Conservation (phyloP, 2,888 invertebrate genomes). For the Rhopalosiphum nymphaeae region DNA sequence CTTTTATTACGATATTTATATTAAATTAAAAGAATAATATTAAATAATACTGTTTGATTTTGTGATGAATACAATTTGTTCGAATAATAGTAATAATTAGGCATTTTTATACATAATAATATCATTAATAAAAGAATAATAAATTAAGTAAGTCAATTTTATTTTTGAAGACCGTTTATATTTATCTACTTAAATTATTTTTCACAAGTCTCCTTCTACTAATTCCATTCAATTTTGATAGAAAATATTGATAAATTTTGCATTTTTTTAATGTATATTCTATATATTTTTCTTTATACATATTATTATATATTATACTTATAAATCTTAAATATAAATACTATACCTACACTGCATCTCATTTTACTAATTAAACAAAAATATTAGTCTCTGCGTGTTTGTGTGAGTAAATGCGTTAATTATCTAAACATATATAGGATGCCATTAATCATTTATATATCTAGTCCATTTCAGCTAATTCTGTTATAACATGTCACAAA, state of each 20-base stretch:
- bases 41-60: neutral
- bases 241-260: neutral
- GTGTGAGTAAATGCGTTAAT: neutral
- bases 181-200: neutral
- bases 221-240: neutral
- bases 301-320: neutral
- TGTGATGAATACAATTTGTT: neutral
- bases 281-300: neutral
- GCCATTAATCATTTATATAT: constrained; percentile 18
- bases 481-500: neutral
- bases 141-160: neutral
- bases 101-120: neutral
- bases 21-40: neutral
- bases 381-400: neutral
- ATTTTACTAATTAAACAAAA: neutral
- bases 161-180: neutral
- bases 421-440: neutral
- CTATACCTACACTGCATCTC: neutral
- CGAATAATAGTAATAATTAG: neutral
- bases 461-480: neutral
- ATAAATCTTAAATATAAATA: neutral
- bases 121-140: neutral
- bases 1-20: neutral
- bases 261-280: neutral
- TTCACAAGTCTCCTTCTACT: neutral